A percentile compares a stretch with the other conserved stretches of the same genome.
Evolutionary conservation across 2,797 vertebrate species (phyloP).

Genomic region (Amazona finschi): DNA sequence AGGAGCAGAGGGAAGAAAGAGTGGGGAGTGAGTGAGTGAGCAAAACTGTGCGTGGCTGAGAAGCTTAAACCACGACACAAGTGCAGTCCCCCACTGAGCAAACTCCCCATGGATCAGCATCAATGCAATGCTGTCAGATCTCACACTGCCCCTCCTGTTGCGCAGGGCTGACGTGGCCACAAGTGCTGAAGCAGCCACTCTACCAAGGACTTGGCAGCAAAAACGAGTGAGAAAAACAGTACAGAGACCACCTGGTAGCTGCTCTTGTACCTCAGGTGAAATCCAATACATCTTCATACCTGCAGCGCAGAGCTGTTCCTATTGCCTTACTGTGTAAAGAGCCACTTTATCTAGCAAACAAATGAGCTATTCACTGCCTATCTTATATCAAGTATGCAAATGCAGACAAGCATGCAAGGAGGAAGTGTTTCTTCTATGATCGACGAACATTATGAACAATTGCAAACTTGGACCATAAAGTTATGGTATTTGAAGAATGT

Average conservation of each 20-base stretch:
- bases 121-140: not conserved
- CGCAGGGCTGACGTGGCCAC: not conserved
- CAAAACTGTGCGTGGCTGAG: too few relatives aligned
- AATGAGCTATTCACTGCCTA: not conserved
- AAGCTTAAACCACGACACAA: not conserved
- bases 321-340: fast-evolving
- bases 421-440: not conserved
- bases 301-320: not conserved
- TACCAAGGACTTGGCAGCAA: not conserved
- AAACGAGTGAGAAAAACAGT: not conserved
- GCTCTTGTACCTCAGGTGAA: not conserved
- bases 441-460: not conserved
- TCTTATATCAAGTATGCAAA: fast-evolving
- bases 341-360: fast-evolving
- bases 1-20: too few relatives aligned
- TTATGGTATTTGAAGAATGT: not conserved
- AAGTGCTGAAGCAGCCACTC: not conserved
- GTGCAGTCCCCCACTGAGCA: not conserved
- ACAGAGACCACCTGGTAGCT: not conserved
- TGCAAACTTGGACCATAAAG: not conserved
- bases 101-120: not conserved
- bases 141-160: not conserved
- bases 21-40: too few relatives aligned
- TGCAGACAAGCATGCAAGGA: not conserved
- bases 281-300: not conserved